Percentiles rank a stretch among this genome's conserved stretches.
Evolutionary conservation across 2,113 vertebrate species (phyloP).

Genomic region (Eclectus roratus): DNA sequence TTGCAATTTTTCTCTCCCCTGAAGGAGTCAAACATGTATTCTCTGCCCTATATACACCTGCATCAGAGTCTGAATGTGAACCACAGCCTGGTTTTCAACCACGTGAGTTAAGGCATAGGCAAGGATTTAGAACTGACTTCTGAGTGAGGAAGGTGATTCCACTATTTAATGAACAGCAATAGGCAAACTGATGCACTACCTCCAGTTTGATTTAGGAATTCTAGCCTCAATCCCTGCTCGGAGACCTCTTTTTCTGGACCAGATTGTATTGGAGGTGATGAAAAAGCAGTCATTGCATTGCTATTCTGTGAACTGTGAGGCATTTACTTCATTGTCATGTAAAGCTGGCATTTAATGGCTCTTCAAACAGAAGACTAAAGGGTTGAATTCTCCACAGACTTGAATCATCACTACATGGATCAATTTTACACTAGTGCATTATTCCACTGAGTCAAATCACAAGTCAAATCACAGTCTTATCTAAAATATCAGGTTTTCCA

Average conservation of each 20-base stretch:
- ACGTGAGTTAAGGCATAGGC: not conserved
- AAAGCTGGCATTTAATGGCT: not conserved
- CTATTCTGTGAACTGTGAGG: not conserved
- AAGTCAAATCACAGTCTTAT: not conserved
- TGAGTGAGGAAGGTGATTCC: not conserved
- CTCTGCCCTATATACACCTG: not conserved
- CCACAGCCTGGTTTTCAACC: not conserved
- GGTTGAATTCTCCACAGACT: not conserved
- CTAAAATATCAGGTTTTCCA: not conserved
- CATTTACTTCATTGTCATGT: not conserved
- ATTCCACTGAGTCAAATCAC: not conserved
- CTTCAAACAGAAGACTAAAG: not conserved
- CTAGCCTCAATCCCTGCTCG: not conserved
- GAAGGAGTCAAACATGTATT: not conserved
- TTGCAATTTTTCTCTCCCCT: not conserved
- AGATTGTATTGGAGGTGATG: not conserved
- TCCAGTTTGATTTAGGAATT: not conserved
- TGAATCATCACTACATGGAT: not conserved
- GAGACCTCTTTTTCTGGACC: not conserved
- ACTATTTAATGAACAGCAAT: not conserved
- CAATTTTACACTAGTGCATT: not conserved
- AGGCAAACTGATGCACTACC: not conserved
- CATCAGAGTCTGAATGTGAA: not conserved
- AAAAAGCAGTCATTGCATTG: not conserved
- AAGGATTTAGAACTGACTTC: not conserved